A percentile compares a stretch with the other conserved stretches of the same genome.
These are phyloP conservation scores for Rhombomys opimus DNA, from an alignment of 2,113 vertebrate species.

Conservation along the genomic window DNA sequence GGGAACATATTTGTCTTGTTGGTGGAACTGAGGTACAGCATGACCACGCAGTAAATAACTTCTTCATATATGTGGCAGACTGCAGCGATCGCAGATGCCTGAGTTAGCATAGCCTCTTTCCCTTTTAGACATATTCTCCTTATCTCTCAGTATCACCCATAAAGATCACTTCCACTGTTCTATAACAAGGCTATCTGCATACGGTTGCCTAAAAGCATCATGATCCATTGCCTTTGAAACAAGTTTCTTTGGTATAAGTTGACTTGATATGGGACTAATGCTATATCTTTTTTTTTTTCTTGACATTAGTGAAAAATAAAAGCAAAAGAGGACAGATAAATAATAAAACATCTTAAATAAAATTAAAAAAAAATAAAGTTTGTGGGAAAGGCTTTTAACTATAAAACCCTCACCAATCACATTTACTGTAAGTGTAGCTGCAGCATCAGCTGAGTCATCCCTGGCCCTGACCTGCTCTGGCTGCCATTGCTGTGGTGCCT, in stretches of 20 bases:
- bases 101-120: neutral
- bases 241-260: neutral
- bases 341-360: neutral
- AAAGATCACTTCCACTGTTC: neutral
- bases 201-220: neutral
- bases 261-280: neutral
- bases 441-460: slow-evolving; percentile 17
- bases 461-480: neutral
- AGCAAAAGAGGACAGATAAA: neutral
- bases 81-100: neutral
- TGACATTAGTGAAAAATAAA: neutral
- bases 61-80: neutral
- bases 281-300: slow-evolving; percentile 21
- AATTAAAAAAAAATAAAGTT: neutral
- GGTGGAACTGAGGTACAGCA: neutral
- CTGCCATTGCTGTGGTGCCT: neutral
- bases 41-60: neutral
- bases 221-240: neutral
- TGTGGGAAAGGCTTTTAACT: slow-evolving; percentile 45
- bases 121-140: neutral
- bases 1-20: neutral
- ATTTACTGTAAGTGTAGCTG: slow-evolving; percentile 57
- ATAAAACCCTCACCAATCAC: slow-evolving; percentile 51
- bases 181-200: neutral
- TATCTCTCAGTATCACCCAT: neutral